Evolutionary conservation across 2,113 vertebrate species (phyloP), one percentile per base, ranked within the genome.

Genomic region (Gila orcuttii): DNA sequence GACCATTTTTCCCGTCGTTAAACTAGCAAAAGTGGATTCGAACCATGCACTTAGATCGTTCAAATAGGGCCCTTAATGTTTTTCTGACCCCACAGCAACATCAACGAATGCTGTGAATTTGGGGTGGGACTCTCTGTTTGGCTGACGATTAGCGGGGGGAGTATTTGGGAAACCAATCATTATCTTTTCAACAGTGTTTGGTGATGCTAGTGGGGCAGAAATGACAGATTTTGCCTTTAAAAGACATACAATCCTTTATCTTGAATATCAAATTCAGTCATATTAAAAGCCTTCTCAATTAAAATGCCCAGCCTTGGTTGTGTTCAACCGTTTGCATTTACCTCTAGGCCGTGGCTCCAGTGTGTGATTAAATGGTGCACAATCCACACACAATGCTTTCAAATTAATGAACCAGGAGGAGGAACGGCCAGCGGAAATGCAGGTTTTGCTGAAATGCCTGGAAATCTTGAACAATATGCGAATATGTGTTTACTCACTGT

Each of bases 401-500:
- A 83, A 73, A 83, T 59, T 31, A 73, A 73, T 57, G 66, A 59
- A 69, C 33, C 9, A 6, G 12, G 68, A 59, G 47, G 4, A 79
- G 33, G 21, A 62, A 39, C 3, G 33, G 77, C 33, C 77, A 62
- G 33, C 59, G 50, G 10, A 83, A 83, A 73, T 73, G 82, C 68
- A 74, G 50, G 12, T 73, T 83, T 59, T 59, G 66, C 66, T 57
- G 68, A 83, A 79, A 79, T 79, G 77, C 52, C 77, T 79, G 77
- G 57, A 79, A 83, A 74, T 83, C 68, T 39, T 15, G 68, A 83
- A 83, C 82, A 83, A 83, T 59, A 39, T 33, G 21, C 23, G 50
- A 83, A 31, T 82, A 59, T 83, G 50, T 83, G 82, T 74, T 83
- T 83, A 73, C 82, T 83, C 82, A 23, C 82, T 36, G 31, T 83